Evolutionary conservation across 2,113 vertebrate genomes (phyloP).

Genomic region (Boleophthalmus pectinirostris): DNA sequence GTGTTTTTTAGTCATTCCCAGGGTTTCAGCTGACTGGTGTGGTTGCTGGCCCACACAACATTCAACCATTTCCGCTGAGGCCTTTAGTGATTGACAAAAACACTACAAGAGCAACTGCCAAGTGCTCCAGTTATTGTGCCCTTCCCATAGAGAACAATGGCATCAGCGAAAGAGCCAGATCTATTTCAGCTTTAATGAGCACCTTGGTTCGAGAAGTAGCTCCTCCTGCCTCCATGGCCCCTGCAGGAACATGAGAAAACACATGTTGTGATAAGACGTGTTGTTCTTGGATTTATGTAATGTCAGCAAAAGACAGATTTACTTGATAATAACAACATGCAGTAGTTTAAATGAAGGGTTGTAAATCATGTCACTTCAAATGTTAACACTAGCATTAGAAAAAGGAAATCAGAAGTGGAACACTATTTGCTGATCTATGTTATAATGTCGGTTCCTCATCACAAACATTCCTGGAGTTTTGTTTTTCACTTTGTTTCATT

Average conservation of each 20-base stretch:
- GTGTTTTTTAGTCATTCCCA: conserved; percentile 60
- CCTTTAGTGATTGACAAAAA: conserved; percentile 69
- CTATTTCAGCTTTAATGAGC: conserved; percentile 71
- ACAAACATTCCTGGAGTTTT: too few species aligned
- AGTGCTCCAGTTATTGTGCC: conserved; percentile 65
- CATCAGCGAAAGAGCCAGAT: conserved; percentile 62
- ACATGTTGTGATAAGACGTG: conserved; percentile 35
- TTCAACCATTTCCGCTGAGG: conserved; percentile 66
- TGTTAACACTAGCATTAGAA: conserved; percentile 30
- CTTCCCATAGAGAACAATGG: conserved; percentile 74
- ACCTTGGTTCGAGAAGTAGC: conserved; percentile 57
- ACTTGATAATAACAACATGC: conserved; percentile 38
- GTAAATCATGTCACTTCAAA: conserved; percentile 39
- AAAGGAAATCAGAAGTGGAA: conserved; percentile 30
- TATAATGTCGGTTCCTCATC: too few species aligned
- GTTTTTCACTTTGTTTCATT: too few species aligned
- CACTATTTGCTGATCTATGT: neutral
- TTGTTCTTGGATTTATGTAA: conserved; percentile 22
- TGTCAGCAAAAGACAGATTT: conserved; percentile 50
- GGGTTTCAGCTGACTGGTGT: conserved; percentile 69
- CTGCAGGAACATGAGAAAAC: conserved; percentile 45
- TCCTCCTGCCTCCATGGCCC: conserved; percentile 32
- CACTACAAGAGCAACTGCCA: conserved; percentile 62
- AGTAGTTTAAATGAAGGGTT: conserved; percentile 39
- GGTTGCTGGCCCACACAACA: conserved; percentile 58